phyloP scores from a whole-genome alignment of 1,140 invertebrate species.

The Coelopa frigida region DNA sequence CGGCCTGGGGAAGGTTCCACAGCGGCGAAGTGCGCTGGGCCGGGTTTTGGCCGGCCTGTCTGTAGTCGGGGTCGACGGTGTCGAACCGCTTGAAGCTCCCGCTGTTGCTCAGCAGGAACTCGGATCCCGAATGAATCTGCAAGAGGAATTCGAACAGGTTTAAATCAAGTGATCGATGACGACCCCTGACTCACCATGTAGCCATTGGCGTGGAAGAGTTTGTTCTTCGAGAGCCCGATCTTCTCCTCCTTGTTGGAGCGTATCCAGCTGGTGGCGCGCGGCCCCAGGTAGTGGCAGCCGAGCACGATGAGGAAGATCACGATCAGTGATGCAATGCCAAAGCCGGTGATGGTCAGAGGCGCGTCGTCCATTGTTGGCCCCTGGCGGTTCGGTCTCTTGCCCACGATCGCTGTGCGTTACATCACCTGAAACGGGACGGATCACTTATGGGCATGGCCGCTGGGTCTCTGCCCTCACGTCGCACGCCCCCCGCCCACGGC shows the following conservation, averaged over 20 bases:
- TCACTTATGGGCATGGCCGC: too few species aligned
- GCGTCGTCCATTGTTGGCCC: constrained; percentile 42
- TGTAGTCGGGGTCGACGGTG: constrained; percentile 49
- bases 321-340: constrained; percentile 40
- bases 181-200: constrained; percentile 51
- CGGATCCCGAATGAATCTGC: constrained; percentile 60
- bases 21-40: constrained; percentile 32
- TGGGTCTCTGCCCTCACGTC: too few species aligned
- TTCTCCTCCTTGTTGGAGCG: constrained; percentile 56
- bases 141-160: constrained; percentile 10
- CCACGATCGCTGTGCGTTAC: too few species aligned
- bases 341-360: constrained; percentile 39
- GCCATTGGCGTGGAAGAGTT: constrained; percentile 55
- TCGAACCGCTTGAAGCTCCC: constrained; percentile 65
- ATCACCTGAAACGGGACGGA: too few species aligned
- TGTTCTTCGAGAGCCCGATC: constrained; percentile 51
- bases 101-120: constrained; percentile 55
- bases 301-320: constrained; percentile 41
- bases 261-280: constrained; percentile 53
- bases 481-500: too few species aligned
- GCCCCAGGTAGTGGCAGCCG: constrained; percentile 50
- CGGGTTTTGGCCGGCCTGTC: constrained; percentile 38
- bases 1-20: constrained; percentile 37
- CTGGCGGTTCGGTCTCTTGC: too few species aligned
- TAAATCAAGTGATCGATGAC: neutral